Evolutionary conservation across 2,888 invertebrate species (phyloP).

Genomic region (Tipula confusa): DNA sequence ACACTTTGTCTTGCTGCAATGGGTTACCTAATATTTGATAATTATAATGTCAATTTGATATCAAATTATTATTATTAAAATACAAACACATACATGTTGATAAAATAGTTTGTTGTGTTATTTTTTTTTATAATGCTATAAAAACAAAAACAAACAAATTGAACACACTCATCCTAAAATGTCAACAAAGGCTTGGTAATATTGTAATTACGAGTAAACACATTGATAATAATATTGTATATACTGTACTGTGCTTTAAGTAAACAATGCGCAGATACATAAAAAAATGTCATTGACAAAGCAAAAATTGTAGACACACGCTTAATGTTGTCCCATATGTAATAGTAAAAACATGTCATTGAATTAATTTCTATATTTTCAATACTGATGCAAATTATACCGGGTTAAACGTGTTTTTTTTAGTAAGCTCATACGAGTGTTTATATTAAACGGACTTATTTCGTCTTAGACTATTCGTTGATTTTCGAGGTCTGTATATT

Average conservation of each 20-base stretch:
- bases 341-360: neutral
- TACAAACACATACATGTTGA: too few relatives aligned
- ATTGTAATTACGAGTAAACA: neutral
- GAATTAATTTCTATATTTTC: neutral
- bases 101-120: too few relatives aligned
- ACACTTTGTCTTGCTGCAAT: too few relatives aligned
- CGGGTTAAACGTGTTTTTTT: neutral
- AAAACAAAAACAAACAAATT: neutral
- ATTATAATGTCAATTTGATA: too few relatives aligned
- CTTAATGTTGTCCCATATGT: neutral
- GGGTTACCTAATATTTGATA: too few relatives aligned
- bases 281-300: neutral
- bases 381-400: neutral
- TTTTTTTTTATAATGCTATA: neutral
- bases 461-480: neutral
- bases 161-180: neutral
- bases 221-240: too few relatives aligned
- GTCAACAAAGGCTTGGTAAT: neutral
- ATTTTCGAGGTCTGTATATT: neutral
- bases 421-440: neutral
- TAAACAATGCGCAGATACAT: neutral
- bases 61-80: neutral
- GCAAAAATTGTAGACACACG: neutral
- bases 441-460: neutral
- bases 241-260: neutral